phyloP scores from a whole-genome alignment of 1,140 invertebrate species.

The Leptinotarsa texana region DNA sequence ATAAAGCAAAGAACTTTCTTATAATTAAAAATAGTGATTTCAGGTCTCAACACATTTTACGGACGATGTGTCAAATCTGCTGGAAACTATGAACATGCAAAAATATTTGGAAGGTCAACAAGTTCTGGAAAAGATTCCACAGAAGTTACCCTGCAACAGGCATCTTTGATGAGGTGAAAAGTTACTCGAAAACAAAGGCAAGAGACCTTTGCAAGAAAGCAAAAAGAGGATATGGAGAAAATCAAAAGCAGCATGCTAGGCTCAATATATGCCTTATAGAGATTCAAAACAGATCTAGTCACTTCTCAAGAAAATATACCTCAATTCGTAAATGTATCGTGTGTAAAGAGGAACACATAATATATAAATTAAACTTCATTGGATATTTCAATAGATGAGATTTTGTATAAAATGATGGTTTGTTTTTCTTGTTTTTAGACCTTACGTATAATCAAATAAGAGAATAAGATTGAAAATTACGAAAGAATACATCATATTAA shows the following conservation, averaged over 20 bases:
- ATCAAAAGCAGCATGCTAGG: background rate
- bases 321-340: background rate
- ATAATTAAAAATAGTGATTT: conserved; percentile 5
- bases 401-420: background rate
- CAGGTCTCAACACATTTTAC: background rate
- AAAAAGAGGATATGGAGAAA: background rate
- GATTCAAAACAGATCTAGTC: background rate
- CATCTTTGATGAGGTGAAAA: background rate
- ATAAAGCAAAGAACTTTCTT: background rate
- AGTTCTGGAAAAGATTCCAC: background rate
- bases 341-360: background rate
- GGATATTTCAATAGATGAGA: background rate
- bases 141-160: background rate
- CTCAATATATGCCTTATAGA: background rate
- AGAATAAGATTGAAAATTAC: background rate
- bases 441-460: too few relatives aligned
- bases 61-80: background rate
- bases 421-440: background rate
- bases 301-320: background rate
- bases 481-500: background rate
- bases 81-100: background rate
- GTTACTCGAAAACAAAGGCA: background rate
- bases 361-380: background rate
- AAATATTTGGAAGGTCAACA: background rate
- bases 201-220: background rate